Conservation (phyloP, 2,888 invertebrate genomes). For the Protophormia terraenovae region DNA sequence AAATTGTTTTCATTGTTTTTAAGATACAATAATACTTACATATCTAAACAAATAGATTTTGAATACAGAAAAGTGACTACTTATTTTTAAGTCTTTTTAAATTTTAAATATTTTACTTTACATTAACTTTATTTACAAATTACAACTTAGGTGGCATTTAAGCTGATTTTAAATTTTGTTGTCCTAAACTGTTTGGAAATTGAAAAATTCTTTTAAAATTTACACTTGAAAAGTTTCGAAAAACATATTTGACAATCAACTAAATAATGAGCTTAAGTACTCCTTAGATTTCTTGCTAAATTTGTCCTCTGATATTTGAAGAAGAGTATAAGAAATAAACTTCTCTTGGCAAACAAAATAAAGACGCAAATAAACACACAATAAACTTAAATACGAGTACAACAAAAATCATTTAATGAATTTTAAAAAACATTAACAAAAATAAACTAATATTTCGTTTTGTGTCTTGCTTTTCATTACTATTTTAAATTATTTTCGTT, state of each 20-base stretch:
- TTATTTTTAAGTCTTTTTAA: not conserved
- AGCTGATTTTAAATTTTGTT: not conserved
- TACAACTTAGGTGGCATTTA: too few relatives aligned
- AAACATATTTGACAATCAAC: not conserved
- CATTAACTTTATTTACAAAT: not conserved
- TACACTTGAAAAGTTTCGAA: not conserved
- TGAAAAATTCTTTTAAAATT: not conserved
- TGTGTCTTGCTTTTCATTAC: not conserved
- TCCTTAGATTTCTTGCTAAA: not conserved
- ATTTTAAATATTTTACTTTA: not conserved
- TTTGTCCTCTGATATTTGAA: slow-evolving; percentile 7
- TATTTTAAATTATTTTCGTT: not conserved
- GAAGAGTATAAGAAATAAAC: not conserved
- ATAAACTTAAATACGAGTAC: not conserved
- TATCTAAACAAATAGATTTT: not conserved
- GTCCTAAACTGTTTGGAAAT: not conserved
- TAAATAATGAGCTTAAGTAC: slow-evolving; percentile 10
- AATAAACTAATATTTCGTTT: not conserved
- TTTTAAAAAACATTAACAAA: slow-evolving; percentile 33
- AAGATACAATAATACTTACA: not conserved
- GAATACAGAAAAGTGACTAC: not conserved
- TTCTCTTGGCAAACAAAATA: too few relatives aligned
- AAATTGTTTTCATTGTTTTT: not conserved
- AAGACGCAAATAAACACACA: not conserved
- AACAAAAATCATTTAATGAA: slow-evolving; percentile 51